phyloP scores from a whole-genome alignment of 1,140 invertebrate species.

The Wiebesia pumilae region DNA sequence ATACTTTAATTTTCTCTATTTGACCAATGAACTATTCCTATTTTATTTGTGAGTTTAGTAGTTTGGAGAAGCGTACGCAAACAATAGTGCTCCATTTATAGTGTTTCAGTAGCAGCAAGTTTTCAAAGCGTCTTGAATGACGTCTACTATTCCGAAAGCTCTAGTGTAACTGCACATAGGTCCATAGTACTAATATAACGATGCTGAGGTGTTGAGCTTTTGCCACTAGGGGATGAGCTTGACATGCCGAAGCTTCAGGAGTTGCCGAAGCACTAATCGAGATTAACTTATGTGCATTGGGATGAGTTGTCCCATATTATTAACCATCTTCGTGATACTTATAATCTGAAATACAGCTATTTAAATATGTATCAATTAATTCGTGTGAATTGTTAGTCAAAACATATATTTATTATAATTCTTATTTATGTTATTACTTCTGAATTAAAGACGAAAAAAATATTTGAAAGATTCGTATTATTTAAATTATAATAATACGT shows the following conservation, averaged over 20 bases:
- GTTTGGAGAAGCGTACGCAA: background rate
- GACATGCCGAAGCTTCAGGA: background rate
- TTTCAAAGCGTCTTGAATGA: background rate
- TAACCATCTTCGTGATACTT: background rate
- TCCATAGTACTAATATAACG: no score
- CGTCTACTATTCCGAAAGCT: background rate
- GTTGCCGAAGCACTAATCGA: background rate
- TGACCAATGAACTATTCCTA: background rate
- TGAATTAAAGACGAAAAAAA: no score
- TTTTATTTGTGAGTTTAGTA: background rate
- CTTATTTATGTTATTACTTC: background rate
- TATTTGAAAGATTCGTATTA: no score
- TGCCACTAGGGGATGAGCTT: background rate
- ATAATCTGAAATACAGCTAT: background rate
- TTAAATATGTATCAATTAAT: background rate
- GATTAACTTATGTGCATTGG: constrained; percentile 33
- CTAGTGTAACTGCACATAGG: background rate
- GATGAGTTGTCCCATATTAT: constrained; percentile 5
- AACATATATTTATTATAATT: background rate
- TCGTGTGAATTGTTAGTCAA: background rate
- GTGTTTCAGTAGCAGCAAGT: background rate
- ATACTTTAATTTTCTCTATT: background rate
- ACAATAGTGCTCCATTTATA: background rate
- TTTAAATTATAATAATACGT: no score
- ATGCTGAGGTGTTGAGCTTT: background rate